Percentiles rank a stretch among this genome's conserved stretches.
phyloP scores from a whole-genome alignment of 2,797 vertebrate genomes.

The Streptopelia turtur region DNA sequence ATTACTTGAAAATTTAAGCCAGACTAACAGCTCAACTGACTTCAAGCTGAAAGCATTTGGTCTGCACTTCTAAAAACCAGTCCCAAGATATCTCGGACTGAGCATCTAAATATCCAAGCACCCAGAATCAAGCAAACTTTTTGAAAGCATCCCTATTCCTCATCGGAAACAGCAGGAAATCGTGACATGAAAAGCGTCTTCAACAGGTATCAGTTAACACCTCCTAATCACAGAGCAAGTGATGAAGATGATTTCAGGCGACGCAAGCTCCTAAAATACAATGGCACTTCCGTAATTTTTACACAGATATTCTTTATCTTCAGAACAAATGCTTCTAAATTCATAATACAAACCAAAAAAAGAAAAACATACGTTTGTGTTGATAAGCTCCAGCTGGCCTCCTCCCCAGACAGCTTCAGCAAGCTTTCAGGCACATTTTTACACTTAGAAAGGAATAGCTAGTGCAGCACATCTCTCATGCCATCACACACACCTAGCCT shows the following conservation, averaged over 20 bases:
- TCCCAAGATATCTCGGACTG: not conserved
- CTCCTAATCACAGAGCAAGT: not conserved
- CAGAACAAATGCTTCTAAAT: not conserved
- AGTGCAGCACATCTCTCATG: not conserved
- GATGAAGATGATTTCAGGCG: not conserved
- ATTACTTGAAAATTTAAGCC: not conserved
- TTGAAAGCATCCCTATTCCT: not conserved
- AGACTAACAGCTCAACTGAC: not conserved
- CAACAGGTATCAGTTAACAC: not conserved
- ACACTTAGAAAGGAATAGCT: not conserved
- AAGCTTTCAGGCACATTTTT: not conserved
- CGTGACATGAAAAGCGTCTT: not conserved
- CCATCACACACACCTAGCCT: not conserved
- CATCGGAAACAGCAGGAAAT: not conserved
- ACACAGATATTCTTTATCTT: not conserved
- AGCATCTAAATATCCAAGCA: not conserved
- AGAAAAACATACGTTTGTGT: not conserved
- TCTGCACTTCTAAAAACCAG: not conserved
- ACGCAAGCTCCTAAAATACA: not conserved
- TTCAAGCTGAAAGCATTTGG: not conserved
- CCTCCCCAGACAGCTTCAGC: not conserved
- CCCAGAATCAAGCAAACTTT: not conserved
- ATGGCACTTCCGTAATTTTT: not conserved
- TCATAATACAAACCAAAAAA: not conserved
- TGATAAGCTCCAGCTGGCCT: not conserved